Base-by-base conservation (phyloP, 1,140 invertebrate species). In the Zaprionus taronus region DNA sequence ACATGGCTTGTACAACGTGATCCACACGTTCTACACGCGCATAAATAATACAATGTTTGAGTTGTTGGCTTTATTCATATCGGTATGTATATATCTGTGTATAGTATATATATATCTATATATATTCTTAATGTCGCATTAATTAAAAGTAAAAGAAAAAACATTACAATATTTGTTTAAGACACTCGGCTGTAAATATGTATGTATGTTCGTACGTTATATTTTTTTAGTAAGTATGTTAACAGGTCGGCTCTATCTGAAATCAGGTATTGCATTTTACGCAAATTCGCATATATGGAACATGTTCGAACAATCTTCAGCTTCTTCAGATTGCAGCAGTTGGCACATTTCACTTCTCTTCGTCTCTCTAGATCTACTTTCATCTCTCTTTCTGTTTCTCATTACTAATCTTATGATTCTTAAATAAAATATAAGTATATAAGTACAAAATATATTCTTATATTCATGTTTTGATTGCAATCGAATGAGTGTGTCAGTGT, bases 131-230 rank as follows among this genome's bases (percentile, higher is more conserved):
- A 72, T 56, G 74, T 67, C 67, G 74, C 74, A 67, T 81, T 77
- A 89, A 89, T 71, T 79, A 70, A 89, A 77, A 70, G 17, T 56
- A 68, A 68, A 77, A 63, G 56, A 38, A 74, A 67, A 67, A 65
- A 58, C 71, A 75, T 81, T 83, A 89, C 81, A 89, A 89, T 90
- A 84, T 79, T 84, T 68, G 74, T 79, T 69, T 89, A 87, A 87
- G 84, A 87, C 84, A 87, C 84, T 87, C 31, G 84, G 84, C 78
- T 76, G 75, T 83, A 67, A 57, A 80, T 72, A 71, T 84, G 55
- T 85, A 70, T 73, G 36, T 82, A 74, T 84, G 55, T 85, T 72
- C 77, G 36, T 82, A 74, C 85, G 70, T 77, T 47, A 47, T 34
- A 34, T 41, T 51, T 51, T 49, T 51, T 51, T 51, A 51, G 47